These are phyloP conservation scores for Leucophora obtusa DNA, from an alignment of 2,888 invertebrate genomes.

Conservation along the genomic window DNA sequence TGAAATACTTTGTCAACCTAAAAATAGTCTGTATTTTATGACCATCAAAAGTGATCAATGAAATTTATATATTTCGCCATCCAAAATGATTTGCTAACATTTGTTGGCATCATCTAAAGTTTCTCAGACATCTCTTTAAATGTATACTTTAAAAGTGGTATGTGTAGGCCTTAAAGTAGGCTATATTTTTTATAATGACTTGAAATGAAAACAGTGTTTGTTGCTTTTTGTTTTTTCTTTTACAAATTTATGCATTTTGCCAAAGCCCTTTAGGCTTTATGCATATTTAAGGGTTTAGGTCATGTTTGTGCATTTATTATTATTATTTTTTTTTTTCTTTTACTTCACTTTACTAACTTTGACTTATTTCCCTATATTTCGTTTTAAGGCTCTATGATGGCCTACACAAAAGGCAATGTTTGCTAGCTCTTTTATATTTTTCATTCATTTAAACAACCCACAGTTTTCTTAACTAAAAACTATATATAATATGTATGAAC, in stretches of 20 bases:
- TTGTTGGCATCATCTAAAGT: too few species aligned
- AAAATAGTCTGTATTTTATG: too few species aligned
- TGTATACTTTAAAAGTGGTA: neutral
- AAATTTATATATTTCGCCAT: too few species aligned
- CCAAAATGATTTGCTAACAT: too few species aligned
- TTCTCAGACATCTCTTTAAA: too few species aligned
- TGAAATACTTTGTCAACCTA: too few species aligned
- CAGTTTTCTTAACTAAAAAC: conserved; percentile 3
- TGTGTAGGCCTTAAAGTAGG: neutral
- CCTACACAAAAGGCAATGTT: conserved; percentile 7
- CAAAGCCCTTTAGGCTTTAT: neutral
- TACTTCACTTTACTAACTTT: conserved; percentile 36
- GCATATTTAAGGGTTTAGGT: conserved; percentile 44
- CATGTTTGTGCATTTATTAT: conserved; percentile 47
- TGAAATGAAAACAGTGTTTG: neutral
- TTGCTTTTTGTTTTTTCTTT: neutral
- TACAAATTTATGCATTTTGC: neutral
- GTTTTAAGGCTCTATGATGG: neutral
- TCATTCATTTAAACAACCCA: conserved; percentile 30
- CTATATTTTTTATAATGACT: neutral
- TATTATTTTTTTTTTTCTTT: too few species aligned
- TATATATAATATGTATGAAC: conserved; percentile 5
- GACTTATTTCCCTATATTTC: conserved; percentile 28
- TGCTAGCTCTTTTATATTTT: conserved; percentile 11
- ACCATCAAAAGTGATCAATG: too few species aligned